phyloP scores from a whole-genome alignment of 2,888 invertebrate genomes.

The Brachypalpus laphriformis region DNA sequence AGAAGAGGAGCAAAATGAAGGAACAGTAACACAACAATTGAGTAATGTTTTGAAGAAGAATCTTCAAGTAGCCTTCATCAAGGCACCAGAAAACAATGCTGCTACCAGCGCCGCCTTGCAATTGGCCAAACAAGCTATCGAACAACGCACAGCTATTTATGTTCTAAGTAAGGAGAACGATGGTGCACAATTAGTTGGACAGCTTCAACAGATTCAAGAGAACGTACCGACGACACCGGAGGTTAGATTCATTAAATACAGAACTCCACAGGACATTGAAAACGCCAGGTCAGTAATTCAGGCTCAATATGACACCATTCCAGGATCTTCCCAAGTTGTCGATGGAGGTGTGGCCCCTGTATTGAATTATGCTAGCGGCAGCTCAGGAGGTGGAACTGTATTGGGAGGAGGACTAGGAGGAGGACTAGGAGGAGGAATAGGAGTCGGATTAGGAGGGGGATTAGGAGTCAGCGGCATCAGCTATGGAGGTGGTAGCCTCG shows the following conservation, averaged over 20 bases:
- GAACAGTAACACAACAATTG: slow-evolving; percentile 64
- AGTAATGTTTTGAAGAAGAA: slow-evolving; percentile 76
- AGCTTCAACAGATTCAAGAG: slow-evolving; percentile 74
- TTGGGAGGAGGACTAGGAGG: slow-evolving; percentile 1
- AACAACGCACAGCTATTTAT: slow-evolving; percentile 81
- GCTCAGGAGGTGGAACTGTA: not conserved
- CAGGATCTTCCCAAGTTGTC: slow-evolving; percentile 65
- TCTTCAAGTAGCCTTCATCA: slow-evolving; percentile 80
- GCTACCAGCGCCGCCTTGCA: slow-evolving; percentile 79
- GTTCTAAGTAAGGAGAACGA: slow-evolving; percentile 80
- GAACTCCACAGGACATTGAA: slow-evolving; percentile 74
- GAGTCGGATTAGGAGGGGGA: not conserved
- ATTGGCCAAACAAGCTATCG: slow-evolving; percentile 79
- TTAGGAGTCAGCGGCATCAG: too few species aligned
- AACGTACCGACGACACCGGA: slow-evolving; percentile 74
- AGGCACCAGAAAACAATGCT: slow-evolving; percentile 80
- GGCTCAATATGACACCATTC: slow-evolving; percentile 73
- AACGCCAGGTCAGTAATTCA: slow-evolving; percentile 74
- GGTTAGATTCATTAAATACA: slow-evolving; percentile 76
- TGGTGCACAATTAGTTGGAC: slow-evolving; percentile 77
- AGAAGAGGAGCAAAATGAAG: slow-evolving; percentile 75
- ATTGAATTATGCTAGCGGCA: slow-evolving; percentile 77
- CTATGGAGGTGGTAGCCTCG: not conserved
- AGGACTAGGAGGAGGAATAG: not conserved
- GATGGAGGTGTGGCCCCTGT: slow-evolving; percentile 76